phyloP scores from a whole-genome alignment of 2,113 vertebrate genomes.

The Pedionomus torquatus region DNA sequence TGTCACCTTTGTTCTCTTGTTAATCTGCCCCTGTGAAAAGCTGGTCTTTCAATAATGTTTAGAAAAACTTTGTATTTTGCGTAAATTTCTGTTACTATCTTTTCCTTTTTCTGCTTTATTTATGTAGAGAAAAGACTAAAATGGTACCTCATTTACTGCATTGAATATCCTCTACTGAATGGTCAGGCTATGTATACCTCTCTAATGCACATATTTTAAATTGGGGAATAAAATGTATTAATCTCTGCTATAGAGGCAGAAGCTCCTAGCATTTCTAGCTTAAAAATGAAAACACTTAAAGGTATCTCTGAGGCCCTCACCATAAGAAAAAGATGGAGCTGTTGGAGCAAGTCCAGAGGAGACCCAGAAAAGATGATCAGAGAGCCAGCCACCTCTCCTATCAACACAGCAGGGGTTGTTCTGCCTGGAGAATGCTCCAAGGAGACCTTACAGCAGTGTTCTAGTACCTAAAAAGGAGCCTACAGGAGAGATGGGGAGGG shows the following conservation, averaged over 20 bases:
- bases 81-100: too few relatives aligned
- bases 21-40: neutral
- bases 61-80: too few relatives aligned
- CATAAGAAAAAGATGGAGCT: neutral
- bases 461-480: neutral
- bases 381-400: neutral
- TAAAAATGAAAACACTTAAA: neutral
- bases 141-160: neutral
- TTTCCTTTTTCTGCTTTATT: neutral
- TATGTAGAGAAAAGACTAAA: neutral
- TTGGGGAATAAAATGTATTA: neutral
- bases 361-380: neutral
- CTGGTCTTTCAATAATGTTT: neutral
- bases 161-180: neutral
- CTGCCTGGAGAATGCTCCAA: neutral
- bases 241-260: neutral
- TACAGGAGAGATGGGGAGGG: neutral
- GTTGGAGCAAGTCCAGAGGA: neutral
- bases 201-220: neutral
- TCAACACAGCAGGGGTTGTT: neutral
- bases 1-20: neutral
- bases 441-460: neutral
- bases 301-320: neutral
- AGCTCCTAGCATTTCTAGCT: neutral
- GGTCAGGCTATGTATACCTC: neutral